phyloP scores from a whole-genome alignment of 2,888 invertebrate genomes.

The Pseudoips prasinana region DNA sequence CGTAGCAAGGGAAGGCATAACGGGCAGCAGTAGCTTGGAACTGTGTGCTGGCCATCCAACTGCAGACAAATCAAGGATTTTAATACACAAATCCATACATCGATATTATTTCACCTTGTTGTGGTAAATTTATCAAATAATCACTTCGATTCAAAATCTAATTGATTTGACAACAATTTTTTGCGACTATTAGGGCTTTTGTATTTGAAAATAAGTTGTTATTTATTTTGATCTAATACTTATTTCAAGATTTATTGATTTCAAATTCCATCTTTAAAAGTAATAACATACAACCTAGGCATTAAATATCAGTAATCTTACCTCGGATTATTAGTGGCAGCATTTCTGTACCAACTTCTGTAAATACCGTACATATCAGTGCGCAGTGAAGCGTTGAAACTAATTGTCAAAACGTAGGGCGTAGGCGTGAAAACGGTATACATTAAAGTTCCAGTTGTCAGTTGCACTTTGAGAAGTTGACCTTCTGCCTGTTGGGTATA shows the following conservation, averaged over 20 bases:
- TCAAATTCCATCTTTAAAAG: too few relatives aligned
- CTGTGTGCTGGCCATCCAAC: slow-evolving; percentile 85
- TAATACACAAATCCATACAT: too few relatives aligned
- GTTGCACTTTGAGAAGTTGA: slow-evolving; percentile 49
- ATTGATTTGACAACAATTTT: too few relatives aligned
- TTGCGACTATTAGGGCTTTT: too few relatives aligned
- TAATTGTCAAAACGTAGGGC: slow-evolving; percentile 46
- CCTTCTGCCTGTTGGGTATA: slow-evolving; percentile 31
- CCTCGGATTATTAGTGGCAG: slow-evolving; percentile 3
- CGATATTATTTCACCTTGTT: too few relatives aligned
- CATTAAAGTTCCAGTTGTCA: slow-evolving; percentile 33
- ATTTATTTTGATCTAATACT: too few relatives aligned
- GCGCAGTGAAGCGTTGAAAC: slow-evolving; percentile 51
- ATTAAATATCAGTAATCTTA: too few relatives aligned
- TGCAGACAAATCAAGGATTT: slow-evolving; percentile 39
- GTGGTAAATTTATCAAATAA: too few relatives aligned
- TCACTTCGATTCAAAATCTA: too few relatives aligned
- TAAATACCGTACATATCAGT: slow-evolving; percentile 73
- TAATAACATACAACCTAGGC: too few relatives aligned
- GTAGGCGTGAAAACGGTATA: slow-evolving; percentile 36
- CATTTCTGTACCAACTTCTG: slow-evolving; percentile 62
- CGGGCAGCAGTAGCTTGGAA: slow-evolving; percentile 86
- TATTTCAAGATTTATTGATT: too few relatives aligned
- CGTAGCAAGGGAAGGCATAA: slow-evolving; percentile 89
- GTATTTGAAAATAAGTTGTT: too few relatives aligned